These are phyloP conservation scores for Raja brachyura DNA, from an alignment of 2,113 vertebrate species.

Conservation along the genomic window DNA sequence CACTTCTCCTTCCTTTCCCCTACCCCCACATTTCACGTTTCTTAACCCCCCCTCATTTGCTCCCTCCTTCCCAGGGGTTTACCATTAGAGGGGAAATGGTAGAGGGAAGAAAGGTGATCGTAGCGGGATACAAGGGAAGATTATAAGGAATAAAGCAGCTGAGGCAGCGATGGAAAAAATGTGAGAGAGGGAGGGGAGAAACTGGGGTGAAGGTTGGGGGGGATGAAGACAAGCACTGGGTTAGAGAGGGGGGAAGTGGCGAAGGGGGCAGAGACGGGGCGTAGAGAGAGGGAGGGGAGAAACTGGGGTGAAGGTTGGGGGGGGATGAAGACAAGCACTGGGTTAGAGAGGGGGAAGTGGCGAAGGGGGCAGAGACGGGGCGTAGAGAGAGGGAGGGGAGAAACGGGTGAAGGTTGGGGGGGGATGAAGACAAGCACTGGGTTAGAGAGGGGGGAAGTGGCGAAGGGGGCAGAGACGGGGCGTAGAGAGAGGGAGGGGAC, in stretches of 20 bases:
- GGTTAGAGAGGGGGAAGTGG: no score
- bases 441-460: not conserved
- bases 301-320: not conserved
- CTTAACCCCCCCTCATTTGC: no score
- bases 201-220: no score
- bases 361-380: no score
- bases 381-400: not conserved
- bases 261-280: no score
- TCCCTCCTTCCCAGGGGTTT: no score
- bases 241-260: no score
- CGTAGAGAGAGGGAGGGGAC: not conserved
- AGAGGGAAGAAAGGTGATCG: not conserved
- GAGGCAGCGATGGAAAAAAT: not conserved
- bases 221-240: no score
- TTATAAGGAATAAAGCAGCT: not conserved
- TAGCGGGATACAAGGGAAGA: not conserved
- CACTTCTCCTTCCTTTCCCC: no score
- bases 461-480: not conserved
- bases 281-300: not conserved
- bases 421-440: not conserved
- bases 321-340: no score
- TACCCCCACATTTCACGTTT: no score
- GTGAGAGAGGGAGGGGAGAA: not conserved
- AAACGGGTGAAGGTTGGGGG: not conserved
- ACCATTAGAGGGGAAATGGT: no score